A percentile compares a stretch with the other conserved stretches of the same genome.
Conservation (phyloP, 2,797 vertebrate genomes). For the Atherinosoma microstoma region DNA sequence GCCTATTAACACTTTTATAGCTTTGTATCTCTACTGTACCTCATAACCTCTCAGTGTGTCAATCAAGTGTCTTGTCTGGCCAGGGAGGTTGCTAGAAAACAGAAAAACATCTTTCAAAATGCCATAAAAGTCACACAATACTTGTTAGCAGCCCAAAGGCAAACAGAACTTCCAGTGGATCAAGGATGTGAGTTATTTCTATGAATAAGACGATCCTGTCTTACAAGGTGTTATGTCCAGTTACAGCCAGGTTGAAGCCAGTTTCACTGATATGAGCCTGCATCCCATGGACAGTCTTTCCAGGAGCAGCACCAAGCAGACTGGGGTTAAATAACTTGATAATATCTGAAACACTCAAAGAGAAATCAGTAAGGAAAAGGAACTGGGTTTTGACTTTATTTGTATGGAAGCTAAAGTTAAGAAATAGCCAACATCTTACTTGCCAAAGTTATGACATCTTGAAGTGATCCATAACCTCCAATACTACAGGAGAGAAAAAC, state of each 20-base stretch:
- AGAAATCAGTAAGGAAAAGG: background rate
- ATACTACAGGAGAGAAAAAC: slow-evolving; percentile 70
- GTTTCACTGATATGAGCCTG: slow-evolving; percentile 80
- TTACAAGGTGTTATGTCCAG: slow-evolving; percentile 87
- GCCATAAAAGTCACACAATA: background rate
- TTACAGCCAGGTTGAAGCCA: slow-evolving; percentile 86
- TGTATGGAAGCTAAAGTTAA: background rate
- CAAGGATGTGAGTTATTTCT: background rate
- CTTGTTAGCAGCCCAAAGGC: background rate
- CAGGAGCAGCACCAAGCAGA: slow-evolving; percentile 80
- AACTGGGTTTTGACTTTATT: background rate
- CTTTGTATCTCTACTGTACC: slow-evolving; percentile 54
- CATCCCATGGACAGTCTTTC: slow-evolving; percentile 78
- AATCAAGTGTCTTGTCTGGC: slow-evolving; percentile 83
- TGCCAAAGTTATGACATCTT: slow-evolving; percentile 86
- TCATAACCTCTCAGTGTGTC: slow-evolving; percentile 82
- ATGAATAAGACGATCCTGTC: background rate
- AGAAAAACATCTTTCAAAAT: background rate
- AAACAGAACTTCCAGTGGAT: background rate
- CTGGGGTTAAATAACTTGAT: slow-evolving; percentile 85
- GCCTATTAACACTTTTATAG: background rate
- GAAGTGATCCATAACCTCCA: slow-evolving; percentile 82
- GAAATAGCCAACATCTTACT: slow-evolving; percentile 73
- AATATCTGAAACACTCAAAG: slow-evolving; percentile 75
- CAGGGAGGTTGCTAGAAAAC: slow-evolving; percentile 79